phyloP scores from a whole-genome alignment of 2,113 vertebrate genomes.

The Mastomys coucha region DNA sequence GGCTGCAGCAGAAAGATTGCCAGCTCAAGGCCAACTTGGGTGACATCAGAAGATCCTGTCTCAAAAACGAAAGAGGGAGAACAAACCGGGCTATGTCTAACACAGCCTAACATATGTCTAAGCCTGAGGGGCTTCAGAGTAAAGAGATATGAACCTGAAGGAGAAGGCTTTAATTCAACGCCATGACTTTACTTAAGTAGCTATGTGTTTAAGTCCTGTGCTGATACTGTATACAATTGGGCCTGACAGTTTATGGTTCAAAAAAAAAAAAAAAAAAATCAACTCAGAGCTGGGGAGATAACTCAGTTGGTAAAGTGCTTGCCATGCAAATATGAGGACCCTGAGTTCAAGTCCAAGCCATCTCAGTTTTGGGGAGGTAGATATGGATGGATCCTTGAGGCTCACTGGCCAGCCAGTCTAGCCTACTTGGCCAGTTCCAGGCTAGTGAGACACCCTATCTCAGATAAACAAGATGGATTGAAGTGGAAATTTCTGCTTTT shows the following conservation, averaged over 20 bases:
- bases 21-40: background rate
- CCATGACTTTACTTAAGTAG: background rate
- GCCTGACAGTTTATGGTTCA: too few relatives aligned
- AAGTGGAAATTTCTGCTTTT: too few relatives aligned
- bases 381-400: background rate
- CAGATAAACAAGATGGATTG: background rate
- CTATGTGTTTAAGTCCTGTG: background rate
- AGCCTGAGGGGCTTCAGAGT: background rate
- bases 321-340: background rate
- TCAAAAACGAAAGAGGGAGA: background rate
- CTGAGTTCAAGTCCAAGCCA: background rate
- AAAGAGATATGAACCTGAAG: rapidly evolving
- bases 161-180: background rate
- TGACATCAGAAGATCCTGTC: background rate
- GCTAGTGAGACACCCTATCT: background rate
- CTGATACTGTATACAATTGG: rapidly evolving
- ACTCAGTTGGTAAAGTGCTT: background rate
- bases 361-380: background rate
- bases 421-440: background rate
- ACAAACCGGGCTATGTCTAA: background rate
- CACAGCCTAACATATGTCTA: too few relatives aligned
- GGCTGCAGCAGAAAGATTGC: background rate
- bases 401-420: background rate
- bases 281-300: background rate
- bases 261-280: background rate